Percentiles rank a stretch among this genome's conserved stretches.
Evolutionary conservation across 2,797 vertebrate genomes (phyloP).

Genomic region (Crax fasciolata): DNA sequence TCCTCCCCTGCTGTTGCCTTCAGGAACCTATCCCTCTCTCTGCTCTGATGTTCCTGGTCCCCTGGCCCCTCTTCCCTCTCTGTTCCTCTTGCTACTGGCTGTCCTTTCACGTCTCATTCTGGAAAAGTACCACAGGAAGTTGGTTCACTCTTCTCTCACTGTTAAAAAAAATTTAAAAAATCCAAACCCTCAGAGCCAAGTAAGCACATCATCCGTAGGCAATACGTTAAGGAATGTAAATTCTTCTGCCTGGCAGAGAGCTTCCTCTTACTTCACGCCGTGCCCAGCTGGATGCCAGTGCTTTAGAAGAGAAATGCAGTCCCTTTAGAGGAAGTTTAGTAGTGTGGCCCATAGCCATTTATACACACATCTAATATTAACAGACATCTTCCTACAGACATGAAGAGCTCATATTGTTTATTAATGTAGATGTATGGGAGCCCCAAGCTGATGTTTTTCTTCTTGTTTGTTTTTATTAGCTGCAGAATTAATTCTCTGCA

Average conservation of each 20-base stretch:
- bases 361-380: background rate
- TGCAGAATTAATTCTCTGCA: background rate
- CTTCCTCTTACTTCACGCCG: background rate
- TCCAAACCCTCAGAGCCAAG: background rate
- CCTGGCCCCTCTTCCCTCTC: background rate
- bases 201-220: background rate
- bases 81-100: background rate
- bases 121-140: background rate
- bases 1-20: background rate
- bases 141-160: background rate
- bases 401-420: background rate
- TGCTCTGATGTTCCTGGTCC: background rate
- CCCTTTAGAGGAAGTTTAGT: background rate
- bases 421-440: background rate
- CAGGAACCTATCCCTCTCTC: background rate
- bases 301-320: slow-evolving; percentile 6
- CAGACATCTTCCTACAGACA: background rate
- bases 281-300: slow-evolving; percentile 6
- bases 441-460: background rate
- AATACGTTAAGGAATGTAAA: slow-evolving; percentile 8
- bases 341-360: background rate
- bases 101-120: background rate
- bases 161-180: background rate
- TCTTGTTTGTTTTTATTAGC: slow-evolving; percentile 10
- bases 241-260: background rate